These are phyloP conservation scores for Poecilobothrus nobilitatus DNA, from an alignment of 2,888 invertebrate species.

Conservation along the genomic window DNA sequence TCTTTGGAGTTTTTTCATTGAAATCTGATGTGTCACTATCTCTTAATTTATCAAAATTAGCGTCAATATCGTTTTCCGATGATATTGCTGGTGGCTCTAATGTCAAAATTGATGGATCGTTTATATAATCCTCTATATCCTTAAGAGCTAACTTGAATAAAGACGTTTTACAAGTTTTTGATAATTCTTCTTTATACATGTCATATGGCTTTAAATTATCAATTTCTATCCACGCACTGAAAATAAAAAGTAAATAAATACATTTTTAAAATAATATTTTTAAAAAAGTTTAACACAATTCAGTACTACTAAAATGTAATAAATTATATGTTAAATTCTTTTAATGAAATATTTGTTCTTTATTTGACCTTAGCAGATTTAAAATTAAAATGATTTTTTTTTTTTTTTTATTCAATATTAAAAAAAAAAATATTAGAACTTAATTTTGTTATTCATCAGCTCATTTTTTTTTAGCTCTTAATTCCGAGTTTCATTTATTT, in stretches of 20 bases:
- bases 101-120: conserved; percentile 50
- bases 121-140: conserved; percentile 71
- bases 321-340: background rate
- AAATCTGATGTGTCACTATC: conserved; percentile 41
- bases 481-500: no score
- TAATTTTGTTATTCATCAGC: no score
- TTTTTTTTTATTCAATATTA: no score
- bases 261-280: background rate
- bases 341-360: no score
- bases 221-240: conserved; percentile 85
- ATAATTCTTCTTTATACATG: conserved; percentile 67
- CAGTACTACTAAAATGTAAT: no score
- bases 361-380: no score
- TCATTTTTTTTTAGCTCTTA: no score
- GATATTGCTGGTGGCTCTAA: conserved; percentile 29
- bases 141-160: conserved; percentile 70
- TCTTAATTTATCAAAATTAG: conserved; percentile 63
- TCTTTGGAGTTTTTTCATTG: conserved; percentile 22
- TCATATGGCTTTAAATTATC: conserved; percentile 73
- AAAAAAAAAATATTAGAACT: no score
- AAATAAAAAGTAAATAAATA: conserved; percentile 25
- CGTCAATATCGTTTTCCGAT: conserved; percentile 50
- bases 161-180: conserved; percentile 64
- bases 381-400: no score
- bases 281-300: conserved; percentile 8